Base-by-base conservation (phyloP, 2,113 vertebrate species). In the Dipodomys merriami region DNA sequence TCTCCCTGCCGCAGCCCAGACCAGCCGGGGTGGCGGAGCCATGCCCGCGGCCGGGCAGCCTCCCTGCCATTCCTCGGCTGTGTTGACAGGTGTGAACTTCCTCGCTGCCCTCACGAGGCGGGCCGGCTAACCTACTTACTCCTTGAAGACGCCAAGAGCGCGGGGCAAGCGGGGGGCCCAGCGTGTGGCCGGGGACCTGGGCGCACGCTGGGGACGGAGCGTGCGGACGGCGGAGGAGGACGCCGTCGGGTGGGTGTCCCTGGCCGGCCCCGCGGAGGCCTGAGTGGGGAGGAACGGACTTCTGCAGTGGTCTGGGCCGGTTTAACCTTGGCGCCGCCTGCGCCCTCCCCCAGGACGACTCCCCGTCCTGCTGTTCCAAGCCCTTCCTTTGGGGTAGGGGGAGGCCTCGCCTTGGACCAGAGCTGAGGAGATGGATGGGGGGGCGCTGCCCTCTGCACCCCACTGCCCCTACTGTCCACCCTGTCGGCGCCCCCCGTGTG, bases 101-200 rank as follows among this genome's bases (percentile, higher is more conserved):
- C 87, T 93, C 65, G 85, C 90, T 83, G 86, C 73, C 79, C 53
- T 77, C 96, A 95, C 6, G 78, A 77, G 64, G 57, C 71, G 62
- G 60, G 73, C 62, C 72, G 67, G 74, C 69, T 94, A 94, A 94
- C 92, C 81, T 94, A 95, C 77, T 92, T 86, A 85, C 67, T 85
- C 87, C 84, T 77, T 25, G 90, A 94, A 91, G 91, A 91, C 19
- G 46, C 39, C 5, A 19, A 20, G n/a, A 20, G 74, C 65, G 86
- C 23, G 30, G 65, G 67, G 30, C 62, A 15, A 44, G 46, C 15
- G 30, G 64, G 64, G 60, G 62, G 25, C 83, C 46, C 25, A 60
- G 39, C 39, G 39, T 39, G 67, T 9, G 49, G 9, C 49, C 12
- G 49, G 49, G 49, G 49, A 9, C 49, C 49, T 53, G 9, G 12